Evolutionary conservation across 2,113 vertebrate species (phyloP).

Genomic region (Rhea pennata): DNA sequence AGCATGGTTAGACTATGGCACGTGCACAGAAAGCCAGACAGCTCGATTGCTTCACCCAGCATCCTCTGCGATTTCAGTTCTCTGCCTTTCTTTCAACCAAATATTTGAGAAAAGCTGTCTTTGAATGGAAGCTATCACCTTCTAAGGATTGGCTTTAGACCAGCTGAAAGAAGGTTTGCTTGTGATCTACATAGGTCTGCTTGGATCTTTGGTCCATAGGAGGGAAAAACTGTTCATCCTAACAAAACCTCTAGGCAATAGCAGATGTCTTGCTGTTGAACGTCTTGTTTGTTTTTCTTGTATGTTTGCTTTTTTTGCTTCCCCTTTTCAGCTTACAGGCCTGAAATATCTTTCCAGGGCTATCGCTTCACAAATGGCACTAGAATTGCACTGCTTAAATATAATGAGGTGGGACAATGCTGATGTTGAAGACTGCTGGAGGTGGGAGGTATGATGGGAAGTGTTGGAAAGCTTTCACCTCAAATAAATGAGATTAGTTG

Average conservation of each 20-base stretch:
- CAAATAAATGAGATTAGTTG: background rate
- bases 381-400: background rate
- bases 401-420: background rate
- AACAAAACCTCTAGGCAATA: background rate
- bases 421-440: background rate
- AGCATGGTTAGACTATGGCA: background rate
- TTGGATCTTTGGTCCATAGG: background rate
- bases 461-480: background rate
- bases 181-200: background rate
- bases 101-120: background rate
- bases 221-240: background rate
- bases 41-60: background rate
- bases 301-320: background rate
- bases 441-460: background rate
- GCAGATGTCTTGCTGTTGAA: background rate
- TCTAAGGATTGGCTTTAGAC: background rate
- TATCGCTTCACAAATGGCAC: background rate
- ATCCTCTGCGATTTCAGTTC: background rate
- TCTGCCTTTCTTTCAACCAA: background rate
- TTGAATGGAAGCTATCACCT: slow-evolving; percentile 6
- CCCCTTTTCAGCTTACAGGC: background rate
- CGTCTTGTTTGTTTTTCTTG: background rate
- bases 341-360: background rate
- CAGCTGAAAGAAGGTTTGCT: slow-evolving; percentile 2
- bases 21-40: fast-evolving